Percentiles rank a stretch among this genome's conserved stretches.
phyloP scores from a whole-genome alignment of 2,113 vertebrate species.

The Pogonocichla stellata region DNA sequence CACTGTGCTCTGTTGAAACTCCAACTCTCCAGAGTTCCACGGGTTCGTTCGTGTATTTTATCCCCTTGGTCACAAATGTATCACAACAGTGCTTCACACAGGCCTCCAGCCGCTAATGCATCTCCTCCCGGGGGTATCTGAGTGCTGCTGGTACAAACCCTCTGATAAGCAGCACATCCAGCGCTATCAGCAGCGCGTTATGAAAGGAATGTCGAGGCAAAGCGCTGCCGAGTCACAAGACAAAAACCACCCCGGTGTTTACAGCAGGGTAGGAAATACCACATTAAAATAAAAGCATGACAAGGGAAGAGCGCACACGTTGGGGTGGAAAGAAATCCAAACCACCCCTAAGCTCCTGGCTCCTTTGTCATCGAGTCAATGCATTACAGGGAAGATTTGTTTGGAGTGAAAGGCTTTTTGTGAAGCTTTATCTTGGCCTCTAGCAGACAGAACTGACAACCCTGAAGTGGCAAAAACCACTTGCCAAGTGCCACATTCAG shows the following conservation, averaged over 20 bases:
- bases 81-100: constrained; percentile 8
- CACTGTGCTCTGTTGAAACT: neutral
- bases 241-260: constrained; percentile 59
- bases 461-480: constrained; percentile 60
- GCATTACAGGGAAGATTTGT: constrained; percentile 37
- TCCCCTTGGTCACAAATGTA: neutral
- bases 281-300: constrained; percentile 56
- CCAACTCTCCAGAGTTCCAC: neutral
- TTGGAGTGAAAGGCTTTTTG: constrained; percentile 30
- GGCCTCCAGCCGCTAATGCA: constrained; percentile 31
- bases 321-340: constrained; percentile 20
- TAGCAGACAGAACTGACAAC: constrained; percentile 62
- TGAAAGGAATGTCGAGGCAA: constrained; percentile 69
- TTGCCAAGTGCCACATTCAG: constrained; percentile 47
- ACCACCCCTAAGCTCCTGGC: constrained; percentile 29
- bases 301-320: neutral
- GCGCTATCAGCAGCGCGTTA: constrained; percentile 52
- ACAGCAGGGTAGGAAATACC: constrained; percentile 65
- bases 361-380: constrained; percentile 6
- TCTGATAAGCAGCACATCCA: constrained; percentile 55
- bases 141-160: constrained; percentile 2
- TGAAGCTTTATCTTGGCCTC: constrained; percentile 66
- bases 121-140: constrained; percentile 1
- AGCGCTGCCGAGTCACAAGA: constrained; percentile 65
- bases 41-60: neutral